A percentile compares a stretch with the other conserved stretches of the same genome.
Conservation (phyloP, 2,888 invertebrate genomes). For the Ametastegia equiseti region DNA sequence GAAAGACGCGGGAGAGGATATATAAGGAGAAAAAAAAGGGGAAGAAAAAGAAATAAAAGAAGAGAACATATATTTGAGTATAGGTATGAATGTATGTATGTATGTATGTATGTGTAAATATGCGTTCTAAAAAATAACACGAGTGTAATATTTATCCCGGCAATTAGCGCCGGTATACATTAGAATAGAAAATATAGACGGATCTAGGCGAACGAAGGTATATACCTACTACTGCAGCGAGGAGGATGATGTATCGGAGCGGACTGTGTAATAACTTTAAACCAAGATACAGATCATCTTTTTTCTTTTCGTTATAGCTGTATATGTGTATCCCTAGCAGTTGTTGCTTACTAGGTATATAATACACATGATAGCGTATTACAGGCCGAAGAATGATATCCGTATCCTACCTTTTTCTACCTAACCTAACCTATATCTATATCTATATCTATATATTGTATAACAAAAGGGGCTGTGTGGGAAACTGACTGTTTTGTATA, state of each 20-base stretch:
- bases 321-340: background rate
- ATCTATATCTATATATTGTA: no score
- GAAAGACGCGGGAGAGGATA: no score
- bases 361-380: background rate
- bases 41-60: no score
- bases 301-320: background rate
- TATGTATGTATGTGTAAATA: background rate
- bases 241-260: background rate
- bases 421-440: no score
- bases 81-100: no score
- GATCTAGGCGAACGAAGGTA: background rate
- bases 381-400: background rate
- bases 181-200: background rate
- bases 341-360: no score
- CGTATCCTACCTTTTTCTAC: no score
- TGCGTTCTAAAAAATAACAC: background rate
- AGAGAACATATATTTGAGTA: no score
- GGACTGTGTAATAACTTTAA: conserved; percentile 1
- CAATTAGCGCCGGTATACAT: conserved; percentile 3
- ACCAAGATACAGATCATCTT: conserved; percentile 4
- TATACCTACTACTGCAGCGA: no score
- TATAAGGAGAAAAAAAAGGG: no score
- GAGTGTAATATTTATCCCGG: conserved; percentile 6
- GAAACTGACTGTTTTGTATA: background rate
- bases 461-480: background rate